Conservation (phyloP, 2,888 invertebrate species). For the Acanthopleura granulata region DNA sequence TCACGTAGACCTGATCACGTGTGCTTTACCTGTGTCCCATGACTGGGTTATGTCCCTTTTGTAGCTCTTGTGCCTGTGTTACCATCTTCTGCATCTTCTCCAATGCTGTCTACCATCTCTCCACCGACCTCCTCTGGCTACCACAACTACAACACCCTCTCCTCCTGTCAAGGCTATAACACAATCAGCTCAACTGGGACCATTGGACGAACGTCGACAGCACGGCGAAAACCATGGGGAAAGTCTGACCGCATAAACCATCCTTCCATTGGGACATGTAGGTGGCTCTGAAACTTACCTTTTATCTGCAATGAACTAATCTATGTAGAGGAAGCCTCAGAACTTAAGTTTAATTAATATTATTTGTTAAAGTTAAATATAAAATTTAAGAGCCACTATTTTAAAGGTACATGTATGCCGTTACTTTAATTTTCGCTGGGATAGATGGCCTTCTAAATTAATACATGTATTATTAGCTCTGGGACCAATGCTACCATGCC, state of each 20-base stretch:
- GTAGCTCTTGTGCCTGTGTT: slow-evolving; percentile 33
- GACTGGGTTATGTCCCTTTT: slow-evolving; percentile 7
- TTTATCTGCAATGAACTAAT: no score
- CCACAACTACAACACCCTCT: slow-evolving; percentile 35
- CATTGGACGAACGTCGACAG: neutral
- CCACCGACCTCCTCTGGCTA: slow-evolving; percentile 26
- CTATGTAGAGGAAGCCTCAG: no score
- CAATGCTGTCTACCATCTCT: slow-evolving; percentile 40
- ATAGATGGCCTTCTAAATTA: no score
- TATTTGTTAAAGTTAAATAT: no score
- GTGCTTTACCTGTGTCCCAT: no score
- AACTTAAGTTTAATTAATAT: no score
- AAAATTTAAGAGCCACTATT: no score
- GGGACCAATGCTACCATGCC: no score
- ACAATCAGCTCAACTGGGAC: slow-evolving; percentile 1
- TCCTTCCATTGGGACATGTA: slow-evolving; percentile 6
- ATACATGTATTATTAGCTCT: no score
- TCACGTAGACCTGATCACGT: no score
- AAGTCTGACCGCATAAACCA: neutral
- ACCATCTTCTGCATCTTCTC: slow-evolving; percentile 44
- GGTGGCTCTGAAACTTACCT: neutral
- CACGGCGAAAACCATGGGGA: neutral
- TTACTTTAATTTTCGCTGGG: no score
- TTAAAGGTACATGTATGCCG: no score
- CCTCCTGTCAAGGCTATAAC: slow-evolving; percentile 1